phyloP scores from a whole-genome alignment of 1,140 invertebrate species.

The Tetragnatha versicolor region DNA sequence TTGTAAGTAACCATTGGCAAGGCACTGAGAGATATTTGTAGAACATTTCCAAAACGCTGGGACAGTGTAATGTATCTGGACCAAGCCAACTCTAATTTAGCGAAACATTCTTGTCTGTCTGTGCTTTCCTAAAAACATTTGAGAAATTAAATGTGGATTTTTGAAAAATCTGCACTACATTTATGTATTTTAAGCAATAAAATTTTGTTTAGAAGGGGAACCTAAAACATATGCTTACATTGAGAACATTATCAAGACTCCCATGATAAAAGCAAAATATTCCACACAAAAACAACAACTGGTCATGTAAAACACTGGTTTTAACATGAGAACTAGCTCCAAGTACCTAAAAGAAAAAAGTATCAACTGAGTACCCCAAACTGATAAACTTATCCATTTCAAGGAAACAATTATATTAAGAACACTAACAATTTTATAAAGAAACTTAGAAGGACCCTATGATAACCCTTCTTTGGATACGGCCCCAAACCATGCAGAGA shows the following conservation, averaged over 20 bases:
- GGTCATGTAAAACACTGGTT: slow-evolving; percentile 4
- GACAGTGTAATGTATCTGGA: slow-evolving; percentile 37
- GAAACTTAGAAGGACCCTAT: too few relatives aligned
- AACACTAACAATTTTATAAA: too few relatives aligned
- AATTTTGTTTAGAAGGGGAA: neutral
- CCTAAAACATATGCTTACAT: slow-evolving; percentile 8
- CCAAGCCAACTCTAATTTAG: slow-evolving; percentile 24
- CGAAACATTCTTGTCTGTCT: slow-evolving; percentile 2
- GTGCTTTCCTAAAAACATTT: slow-evolving; percentile 16
- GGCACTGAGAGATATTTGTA: slow-evolving; percentile 21
- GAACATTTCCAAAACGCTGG: slow-evolving; percentile 24
- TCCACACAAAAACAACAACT: slow-evolving; percentile 33
- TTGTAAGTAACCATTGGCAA: slow-evolving; percentile 10
- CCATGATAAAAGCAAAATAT: slow-evolving; percentile 52
- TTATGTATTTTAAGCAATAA: neutral
- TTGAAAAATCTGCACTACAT: neutral
- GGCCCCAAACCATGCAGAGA: too few relatives aligned
- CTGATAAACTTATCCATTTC: too few relatives aligned
- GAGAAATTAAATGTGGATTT: neutral
- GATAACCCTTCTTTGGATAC: too few relatives aligned
- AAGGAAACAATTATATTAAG: too few relatives aligned
- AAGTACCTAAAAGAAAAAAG: slow-evolving; percentile 28
- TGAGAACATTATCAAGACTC: slow-evolving; percentile 25
- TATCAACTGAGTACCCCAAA: too few relatives aligned
- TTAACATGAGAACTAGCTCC: slow-evolving; percentile 18